Conservation (phyloP, 2,113 vertebrate species). For the Callithrix jacchus region DNA sequence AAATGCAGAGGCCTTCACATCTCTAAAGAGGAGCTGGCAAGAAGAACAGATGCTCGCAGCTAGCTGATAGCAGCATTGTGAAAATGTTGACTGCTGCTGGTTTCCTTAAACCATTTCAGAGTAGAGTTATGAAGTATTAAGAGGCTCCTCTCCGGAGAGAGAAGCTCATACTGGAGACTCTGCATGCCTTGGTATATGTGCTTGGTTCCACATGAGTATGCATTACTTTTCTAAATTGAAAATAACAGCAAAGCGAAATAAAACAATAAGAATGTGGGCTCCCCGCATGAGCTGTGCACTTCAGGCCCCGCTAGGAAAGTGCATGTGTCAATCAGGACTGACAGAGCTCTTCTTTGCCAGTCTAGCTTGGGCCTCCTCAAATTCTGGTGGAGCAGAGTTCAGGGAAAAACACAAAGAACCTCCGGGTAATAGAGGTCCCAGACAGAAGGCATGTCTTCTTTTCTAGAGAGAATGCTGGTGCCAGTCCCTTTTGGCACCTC, state of each 20-base stretch:
- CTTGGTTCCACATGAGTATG: neutral
- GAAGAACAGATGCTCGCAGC: neutral
- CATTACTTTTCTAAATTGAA: neutral
- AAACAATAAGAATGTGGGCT: neutral
- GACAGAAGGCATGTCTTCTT: neutral
- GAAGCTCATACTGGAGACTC: neutral
- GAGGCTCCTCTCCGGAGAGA: neutral
- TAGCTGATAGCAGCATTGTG: neutral
- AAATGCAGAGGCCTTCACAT: neutral
- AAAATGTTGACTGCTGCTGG: neutral
- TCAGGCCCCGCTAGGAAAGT: neutral
- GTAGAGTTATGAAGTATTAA: neutral
- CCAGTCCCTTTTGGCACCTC: neutral
- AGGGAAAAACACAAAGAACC: neutral
- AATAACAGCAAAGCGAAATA: neutral
- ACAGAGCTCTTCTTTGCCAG: accelerated
- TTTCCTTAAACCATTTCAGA: neutral
- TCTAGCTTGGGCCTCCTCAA: neutral
- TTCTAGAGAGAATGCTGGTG: neutral
- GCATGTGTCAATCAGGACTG: accelerated
- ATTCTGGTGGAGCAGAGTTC: neutral
- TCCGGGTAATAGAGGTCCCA: neutral
- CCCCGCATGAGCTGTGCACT: too few species aligned
- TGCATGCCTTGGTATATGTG: accelerated
- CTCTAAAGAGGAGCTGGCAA: neutral